Conservation (phyloP, 2,888 invertebrate genomes). For the Osmoderma eremita region DNA sequence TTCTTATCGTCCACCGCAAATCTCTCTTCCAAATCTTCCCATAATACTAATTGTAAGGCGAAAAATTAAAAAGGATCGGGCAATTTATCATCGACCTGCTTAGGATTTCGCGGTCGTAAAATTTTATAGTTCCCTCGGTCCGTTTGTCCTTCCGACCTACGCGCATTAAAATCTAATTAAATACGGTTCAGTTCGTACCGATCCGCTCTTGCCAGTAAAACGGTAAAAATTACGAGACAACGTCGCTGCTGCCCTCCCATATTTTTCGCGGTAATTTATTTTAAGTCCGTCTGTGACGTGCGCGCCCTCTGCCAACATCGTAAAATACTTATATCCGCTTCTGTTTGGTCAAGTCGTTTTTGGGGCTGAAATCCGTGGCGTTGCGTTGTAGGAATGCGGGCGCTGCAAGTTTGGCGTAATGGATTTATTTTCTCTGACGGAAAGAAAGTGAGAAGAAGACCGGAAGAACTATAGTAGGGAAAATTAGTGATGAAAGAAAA, state of each 20-base stretch:
- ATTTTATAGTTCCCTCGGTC: conserved; percentile 14
- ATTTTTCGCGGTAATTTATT: conserved; percentile 28
- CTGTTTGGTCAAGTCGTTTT: too few species aligned
- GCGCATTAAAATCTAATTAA: conserved; percentile 30
- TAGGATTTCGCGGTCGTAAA: conserved; percentile 13
- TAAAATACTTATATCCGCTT: conserved; percentile 10
- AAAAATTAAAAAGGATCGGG: too few species aligned
- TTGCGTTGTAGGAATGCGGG: too few species aligned
- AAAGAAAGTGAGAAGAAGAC: too few species aligned
- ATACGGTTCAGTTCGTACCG: neutral
- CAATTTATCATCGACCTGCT: conserved; percentile 22
- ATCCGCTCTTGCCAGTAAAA: neutral
- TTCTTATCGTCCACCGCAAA: too few species aligned
- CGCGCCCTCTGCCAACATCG: conserved; percentile 26
- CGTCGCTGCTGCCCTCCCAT: neutral
- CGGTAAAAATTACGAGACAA: neutral
- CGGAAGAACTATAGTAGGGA: too few species aligned
- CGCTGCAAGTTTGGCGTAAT: too few species aligned
- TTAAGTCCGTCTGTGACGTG: neutral
- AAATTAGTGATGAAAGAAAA: too few species aligned
- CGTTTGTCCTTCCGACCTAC: conserved; percentile 1
- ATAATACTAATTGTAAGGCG: too few species aligned
- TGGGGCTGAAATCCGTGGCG: too few species aligned
- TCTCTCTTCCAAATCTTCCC: too few species aligned
- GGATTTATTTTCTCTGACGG: too few species aligned